Conservation (phyloP, 2,797 vertebrate genomes). For the Xiphophorus birchmanni region DNA sequence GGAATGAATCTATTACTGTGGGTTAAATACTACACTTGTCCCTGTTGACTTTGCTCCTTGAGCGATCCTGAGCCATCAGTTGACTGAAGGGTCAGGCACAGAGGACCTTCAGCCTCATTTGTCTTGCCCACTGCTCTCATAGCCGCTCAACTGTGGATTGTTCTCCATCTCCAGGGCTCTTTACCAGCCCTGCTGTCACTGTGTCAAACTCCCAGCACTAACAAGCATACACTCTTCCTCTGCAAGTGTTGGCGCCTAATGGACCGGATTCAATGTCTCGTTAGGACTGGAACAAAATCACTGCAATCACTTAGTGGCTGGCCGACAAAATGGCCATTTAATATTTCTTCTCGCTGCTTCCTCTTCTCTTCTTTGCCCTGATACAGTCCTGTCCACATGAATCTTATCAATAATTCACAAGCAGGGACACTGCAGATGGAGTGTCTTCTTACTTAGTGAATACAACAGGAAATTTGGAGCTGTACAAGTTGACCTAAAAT, state of each 20-base stretch:
- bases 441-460: constrained; percentile 75
- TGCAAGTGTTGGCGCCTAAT: constrained; percentile 53
- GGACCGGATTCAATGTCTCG: constrained; percentile 66
- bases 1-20: not conserved
- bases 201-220: constrained; percentile 46
- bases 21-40: constrained; percentile 38
- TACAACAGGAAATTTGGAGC: constrained; percentile 64
- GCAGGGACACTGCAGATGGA: constrained; percentile 53
- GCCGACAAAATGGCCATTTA: constrained; percentile 63
- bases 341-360: constrained; percentile 35
- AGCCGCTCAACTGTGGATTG: constrained; percentile 26
- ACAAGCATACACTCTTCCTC: constrained; percentile 49
- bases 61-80: constrained; percentile 25
- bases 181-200: constrained; percentile 51
- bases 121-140: constrained; percentile 17
- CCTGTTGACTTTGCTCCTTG: constrained; percentile 35
- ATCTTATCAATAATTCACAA: constrained; percentile 76
- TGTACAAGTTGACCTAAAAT: constrained; percentile 19
- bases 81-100: constrained; percentile 6
- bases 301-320: constrained; percentile 63
- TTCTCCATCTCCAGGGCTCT: constrained; percentile 47
- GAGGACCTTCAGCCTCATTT: constrained; percentile 32
- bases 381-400: constrained; percentile 42
- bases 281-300: constrained; percentile 63
- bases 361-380: constrained; percentile 19